Percentiles rank a stretch among this genome's conserved stretches.
These are phyloP conservation scores for Zeuzera pyrina DNA, from an alignment of 2,888 invertebrate species.

Conservation along the genomic window DNA sequence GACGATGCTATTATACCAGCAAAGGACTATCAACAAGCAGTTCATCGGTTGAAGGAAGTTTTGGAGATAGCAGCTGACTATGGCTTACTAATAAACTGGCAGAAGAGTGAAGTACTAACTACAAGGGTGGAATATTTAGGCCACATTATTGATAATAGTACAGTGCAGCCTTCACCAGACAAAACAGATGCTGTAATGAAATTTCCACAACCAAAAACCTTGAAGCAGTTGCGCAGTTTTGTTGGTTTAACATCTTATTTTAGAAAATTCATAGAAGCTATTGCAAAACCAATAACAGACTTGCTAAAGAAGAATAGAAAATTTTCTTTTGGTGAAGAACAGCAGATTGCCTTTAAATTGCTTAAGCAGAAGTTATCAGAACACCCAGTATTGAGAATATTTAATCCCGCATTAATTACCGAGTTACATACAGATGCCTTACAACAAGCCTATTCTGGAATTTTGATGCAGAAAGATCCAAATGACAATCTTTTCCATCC, in stretches of 20 bases:
- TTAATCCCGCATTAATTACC: constrained; percentile 7
- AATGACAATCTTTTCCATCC: neutral
- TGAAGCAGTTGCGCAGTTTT: constrained; percentile 17
- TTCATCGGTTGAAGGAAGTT: constrained; percentile 10
- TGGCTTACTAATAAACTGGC: constrained; percentile 14
- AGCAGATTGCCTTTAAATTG: constrained; percentile 4
- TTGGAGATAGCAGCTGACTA: constrained; percentile 13
- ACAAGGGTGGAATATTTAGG: constrained; percentile 23
- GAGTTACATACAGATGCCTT: constrained; percentile 18
- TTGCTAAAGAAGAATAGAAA: constrained; percentile 3
- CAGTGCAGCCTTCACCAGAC: constrained; percentile 12
- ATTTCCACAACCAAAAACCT: constrained; percentile 13
- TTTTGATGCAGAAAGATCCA: constrained; percentile 14
- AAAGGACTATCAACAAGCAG: constrained; percentile 9
- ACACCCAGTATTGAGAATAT: constrained; percentile 13
- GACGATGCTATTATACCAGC: constrained; percentile 14
- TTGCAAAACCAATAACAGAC: constrained; percentile 18
- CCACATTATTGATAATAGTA: constrained; percentile 11
- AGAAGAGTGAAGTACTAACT: neutral
- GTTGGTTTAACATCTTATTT: constrained; percentile 19
- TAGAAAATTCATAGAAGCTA: constrained; percentile 17
- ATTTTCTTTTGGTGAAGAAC: constrained; percentile 6
- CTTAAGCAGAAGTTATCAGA: constrained; percentile 8
- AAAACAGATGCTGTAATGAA: constrained; percentile 13
- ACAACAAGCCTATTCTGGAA: constrained; percentile 9